phyloP scores from a whole-genome alignment of 2,797 vertebrate species.

The Halcyon badia region DNA sequence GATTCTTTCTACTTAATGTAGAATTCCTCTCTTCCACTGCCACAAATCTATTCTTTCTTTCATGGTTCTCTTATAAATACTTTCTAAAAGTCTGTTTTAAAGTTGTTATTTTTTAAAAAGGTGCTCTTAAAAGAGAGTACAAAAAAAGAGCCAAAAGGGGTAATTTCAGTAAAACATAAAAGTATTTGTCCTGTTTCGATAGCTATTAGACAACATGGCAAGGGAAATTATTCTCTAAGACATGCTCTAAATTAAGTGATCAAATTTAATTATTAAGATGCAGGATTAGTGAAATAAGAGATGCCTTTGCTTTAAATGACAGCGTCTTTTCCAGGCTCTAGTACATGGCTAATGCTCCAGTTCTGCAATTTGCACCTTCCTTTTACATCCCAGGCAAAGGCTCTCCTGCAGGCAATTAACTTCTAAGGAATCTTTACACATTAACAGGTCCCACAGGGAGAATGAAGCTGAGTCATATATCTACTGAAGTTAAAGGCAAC shows the following conservation, averaged over 20 bases:
- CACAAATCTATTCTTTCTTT: not conserved
- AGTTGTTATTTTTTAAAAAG: not conserved
- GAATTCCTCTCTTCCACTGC: not conserved
- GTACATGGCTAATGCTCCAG: not conserved
- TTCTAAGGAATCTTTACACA: conserved; percentile 33
- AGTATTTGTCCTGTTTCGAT: not conserved
- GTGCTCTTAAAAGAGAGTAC: not conserved
- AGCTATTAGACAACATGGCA: not conserved
- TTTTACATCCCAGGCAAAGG: conserved; percentile 8
- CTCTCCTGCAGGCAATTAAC: conserved; percentile 45
- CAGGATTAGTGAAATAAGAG: not conserved
- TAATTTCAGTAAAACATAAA: not conserved
- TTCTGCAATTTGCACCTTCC: not conserved
- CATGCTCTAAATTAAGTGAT: not conserved
- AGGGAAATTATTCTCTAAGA: not conserved
- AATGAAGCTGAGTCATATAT: conserved; percentile 13
- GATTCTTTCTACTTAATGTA: not conserved
- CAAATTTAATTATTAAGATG: not conserved
- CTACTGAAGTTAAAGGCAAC: not conserved
- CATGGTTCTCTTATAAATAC: not conserved
- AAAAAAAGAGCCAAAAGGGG: not conserved
- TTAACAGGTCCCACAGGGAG: not conserved
- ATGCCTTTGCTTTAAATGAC: not conserved
- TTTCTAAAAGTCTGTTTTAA: not conserved
- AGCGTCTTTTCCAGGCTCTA: not conserved